phyloP scores from a whole-genome alignment of 2,113 vertebrate species.

The Eira barbara region DNA sequence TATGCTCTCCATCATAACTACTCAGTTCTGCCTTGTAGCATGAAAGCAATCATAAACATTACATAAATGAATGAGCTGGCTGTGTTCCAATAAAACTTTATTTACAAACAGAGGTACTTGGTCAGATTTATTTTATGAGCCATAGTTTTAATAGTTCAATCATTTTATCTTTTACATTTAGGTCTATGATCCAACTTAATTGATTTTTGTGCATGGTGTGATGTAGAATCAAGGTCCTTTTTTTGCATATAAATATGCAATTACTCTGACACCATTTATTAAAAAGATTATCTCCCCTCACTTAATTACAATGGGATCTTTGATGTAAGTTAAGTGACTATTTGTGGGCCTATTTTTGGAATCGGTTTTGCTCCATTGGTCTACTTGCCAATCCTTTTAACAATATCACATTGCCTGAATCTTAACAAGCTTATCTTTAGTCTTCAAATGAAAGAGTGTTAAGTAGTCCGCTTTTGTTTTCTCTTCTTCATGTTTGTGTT shows the following conservation, averaged over 20 bases:
- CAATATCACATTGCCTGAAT: not conserved
- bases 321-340: not conserved
- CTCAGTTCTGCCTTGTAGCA: not conserved
- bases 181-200: not conserved
- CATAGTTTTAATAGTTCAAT: not conserved
- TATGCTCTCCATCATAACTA: not conserved
- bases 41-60: conserved; percentile 33
- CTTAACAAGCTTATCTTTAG: not conserved
- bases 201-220: not conserved
- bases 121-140: not conserved
- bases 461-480: not conserved
- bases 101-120: not conserved
- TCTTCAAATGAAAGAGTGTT: not conserved
- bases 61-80: not conserved
- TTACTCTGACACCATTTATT: not conserved
- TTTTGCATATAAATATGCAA: not conserved
- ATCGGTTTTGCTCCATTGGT: not conserved
- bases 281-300: not conserved
- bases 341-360: not conserved
- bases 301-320: not conserved
- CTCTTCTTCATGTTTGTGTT: not conserved
- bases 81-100: not conserved
- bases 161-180: not conserved
- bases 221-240: not conserved
- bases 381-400: not conserved